Percentiles rank a stretch among this genome's conserved stretches.
phyloP scores from a whole-genome alignment of 2,888 invertebrate genomes.

The Agrilus mali region DNA sequence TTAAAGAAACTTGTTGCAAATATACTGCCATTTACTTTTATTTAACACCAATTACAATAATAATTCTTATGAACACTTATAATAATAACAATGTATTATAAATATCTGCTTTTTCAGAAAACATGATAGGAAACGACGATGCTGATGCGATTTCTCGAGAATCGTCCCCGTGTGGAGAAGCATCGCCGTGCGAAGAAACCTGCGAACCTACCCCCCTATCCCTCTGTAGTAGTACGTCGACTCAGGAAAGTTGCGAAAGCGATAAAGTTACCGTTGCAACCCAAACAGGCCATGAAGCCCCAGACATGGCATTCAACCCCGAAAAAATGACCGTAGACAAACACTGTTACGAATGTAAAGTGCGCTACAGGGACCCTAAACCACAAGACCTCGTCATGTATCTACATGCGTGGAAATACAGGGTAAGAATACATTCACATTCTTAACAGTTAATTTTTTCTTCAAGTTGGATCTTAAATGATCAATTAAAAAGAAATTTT shows the following conservation, averaged over 20 bases:
- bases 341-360: constrained; percentile 88
- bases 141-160: constrained; percentile 53
- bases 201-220: constrained; percentile 25
- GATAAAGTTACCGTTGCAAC: constrained; percentile 65
- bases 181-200: constrained; percentile 29
- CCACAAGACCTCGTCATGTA: constrained; percentile 91
- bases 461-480: too few relatives aligned
- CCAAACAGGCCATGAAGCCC: constrained; percentile 70
- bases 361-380: constrained; percentile 81
- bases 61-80: too few relatives aligned
- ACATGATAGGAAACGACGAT: constrained; percentile 47
- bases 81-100: too few relatives aligned
- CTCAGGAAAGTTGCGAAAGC: constrained; percentile 23
- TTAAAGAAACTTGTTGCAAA: too few relatives aligned
- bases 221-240: constrained; percentile 28
- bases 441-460: too few relatives aligned
- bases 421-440: constrained; percentile 38
- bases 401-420: constrained; percentile 89
- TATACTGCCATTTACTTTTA: too few relatives aligned
- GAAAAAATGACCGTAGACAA: constrained; percentile 69
- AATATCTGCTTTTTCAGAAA: constrained; percentile 20
- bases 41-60: too few relatives aligned
- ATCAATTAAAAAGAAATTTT: too few relatives aligned
- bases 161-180: constrained; percentile 55
- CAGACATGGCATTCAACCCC: constrained; percentile 51